These are phyloP conservation scores for Troilus luridus DNA, from an alignment of 2,888 invertebrate genomes.

Conservation along the genomic window DNA sequence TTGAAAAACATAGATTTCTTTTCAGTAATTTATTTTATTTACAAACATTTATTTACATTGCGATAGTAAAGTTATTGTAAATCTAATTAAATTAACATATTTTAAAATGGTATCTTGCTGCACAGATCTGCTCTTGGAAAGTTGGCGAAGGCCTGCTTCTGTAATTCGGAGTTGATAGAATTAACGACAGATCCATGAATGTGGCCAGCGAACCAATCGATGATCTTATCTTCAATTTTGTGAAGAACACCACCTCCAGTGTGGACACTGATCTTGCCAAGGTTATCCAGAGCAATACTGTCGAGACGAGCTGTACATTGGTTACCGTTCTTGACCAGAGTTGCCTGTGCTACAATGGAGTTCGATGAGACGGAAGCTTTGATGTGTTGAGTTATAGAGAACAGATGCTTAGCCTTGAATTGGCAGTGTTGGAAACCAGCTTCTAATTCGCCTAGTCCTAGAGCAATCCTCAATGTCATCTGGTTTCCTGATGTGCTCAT, in stretches of 20 bases:
- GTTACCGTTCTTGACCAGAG: conserved; percentile 57
- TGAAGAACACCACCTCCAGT: conserved; percentile 63
- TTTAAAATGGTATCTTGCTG: conserved; percentile 59
- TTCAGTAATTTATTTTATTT: not conserved
- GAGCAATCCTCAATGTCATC: conserved; percentile 56
- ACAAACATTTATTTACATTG: not conserved
- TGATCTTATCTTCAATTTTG: conserved; percentile 62
- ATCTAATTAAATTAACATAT: not conserved
- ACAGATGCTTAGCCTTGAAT: conserved; percentile 61
- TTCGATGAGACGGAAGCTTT: conserved; percentile 60
- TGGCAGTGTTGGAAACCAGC: conserved; percentile 60
- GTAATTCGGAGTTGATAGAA: conserved; percentile 56
- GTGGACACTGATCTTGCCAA: conserved; percentile 61
- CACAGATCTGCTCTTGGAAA: conserved; percentile 60
- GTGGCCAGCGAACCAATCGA: conserved; percentile 58
- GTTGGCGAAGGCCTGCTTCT: conserved; percentile 55
- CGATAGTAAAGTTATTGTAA: not conserved
- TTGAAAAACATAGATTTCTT: not conserved
- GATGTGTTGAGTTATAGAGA: conserved; percentile 60
- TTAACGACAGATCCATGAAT: conserved; percentile 58
- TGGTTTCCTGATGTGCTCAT: conserved; percentile 62
- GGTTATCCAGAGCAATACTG: conserved; percentile 58
- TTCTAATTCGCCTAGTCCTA: conserved; percentile 61
- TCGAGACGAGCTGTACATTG: conserved; percentile 62
- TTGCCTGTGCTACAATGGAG: conserved; percentile 62